Conservation (phyloP, 2,113 vertebrate species). For the Drymodes brunneopygia region DNA sequence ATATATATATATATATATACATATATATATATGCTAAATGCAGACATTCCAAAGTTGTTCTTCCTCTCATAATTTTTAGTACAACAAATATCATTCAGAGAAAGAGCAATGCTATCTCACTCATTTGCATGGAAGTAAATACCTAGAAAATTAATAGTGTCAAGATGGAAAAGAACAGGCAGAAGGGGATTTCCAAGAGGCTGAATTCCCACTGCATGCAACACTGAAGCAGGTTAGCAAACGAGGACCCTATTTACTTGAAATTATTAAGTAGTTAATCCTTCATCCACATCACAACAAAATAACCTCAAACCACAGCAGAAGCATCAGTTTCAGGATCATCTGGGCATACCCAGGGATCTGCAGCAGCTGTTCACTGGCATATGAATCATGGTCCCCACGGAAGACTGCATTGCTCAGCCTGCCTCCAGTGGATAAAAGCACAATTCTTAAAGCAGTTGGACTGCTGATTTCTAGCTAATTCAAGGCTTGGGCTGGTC, state of each 20-base stretch:
- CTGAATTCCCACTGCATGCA: not conserved
- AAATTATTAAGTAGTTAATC: not conserved
- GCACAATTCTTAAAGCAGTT: not conserved
- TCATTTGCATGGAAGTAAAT: not conserved
- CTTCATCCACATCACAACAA: not conserved
- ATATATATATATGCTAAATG: not conserved
- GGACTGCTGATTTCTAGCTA: not conserved
- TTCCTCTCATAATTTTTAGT: not conserved
- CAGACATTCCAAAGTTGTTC: not conserved
- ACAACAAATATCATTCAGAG: not conserved
- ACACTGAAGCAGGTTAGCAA: not conserved
- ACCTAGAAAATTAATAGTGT: not conserved
- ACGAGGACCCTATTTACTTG: not conserved
- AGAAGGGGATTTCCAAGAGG: not conserved
- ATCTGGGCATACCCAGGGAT: not conserved
- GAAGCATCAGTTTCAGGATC: not conserved
- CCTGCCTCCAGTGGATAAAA: not conserved
- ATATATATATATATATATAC: too few relatives aligned
- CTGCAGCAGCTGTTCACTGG: not conserved
- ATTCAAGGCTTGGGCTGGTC: not conserved
- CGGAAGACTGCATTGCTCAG: not conserved
- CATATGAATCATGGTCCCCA: not conserved
- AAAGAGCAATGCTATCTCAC: not conserved
- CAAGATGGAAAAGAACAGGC: not conserved
- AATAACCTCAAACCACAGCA: not conserved